Conservation (phyloP, 1,140 invertebrate genomes). For the Neodiprion fabricii region DNA sequence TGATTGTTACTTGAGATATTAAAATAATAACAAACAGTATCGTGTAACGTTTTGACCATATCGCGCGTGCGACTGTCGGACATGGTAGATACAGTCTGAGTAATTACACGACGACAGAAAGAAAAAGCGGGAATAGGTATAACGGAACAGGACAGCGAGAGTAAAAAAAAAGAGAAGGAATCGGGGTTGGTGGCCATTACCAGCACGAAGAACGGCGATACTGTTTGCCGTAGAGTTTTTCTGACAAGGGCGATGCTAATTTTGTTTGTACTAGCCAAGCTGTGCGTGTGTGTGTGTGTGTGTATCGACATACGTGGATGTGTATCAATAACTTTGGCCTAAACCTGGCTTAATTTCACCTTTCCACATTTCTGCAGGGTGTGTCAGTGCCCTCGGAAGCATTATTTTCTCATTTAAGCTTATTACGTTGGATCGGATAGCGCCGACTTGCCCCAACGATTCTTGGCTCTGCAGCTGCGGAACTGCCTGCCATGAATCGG, state of each 20-base stretch:
- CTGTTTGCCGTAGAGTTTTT: background rate
- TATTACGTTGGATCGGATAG: slow-evolving; percentile 41
- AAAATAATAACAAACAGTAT: too few relatives aligned
- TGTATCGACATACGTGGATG: background rate
- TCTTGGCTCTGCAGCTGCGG: slow-evolving; percentile 5
- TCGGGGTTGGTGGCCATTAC: background rate
- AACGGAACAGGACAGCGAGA: too few relatives aligned
- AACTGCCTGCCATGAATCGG: slow-evolving; percentile 31
- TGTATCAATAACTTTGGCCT: background rate
- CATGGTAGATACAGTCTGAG: background rate
- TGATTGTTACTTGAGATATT: too few relatives aligned
- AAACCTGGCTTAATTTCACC: background rate
- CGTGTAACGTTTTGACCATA: too few relatives aligned
- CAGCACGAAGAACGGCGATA: slow-evolving; percentile 1
- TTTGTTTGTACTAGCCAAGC: background rate
- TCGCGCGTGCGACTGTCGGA: background rate
- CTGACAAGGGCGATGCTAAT: slow-evolving; percentile 2
- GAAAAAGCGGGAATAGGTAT: too few relatives aligned
- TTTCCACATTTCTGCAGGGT: background rate
- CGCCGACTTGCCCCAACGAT: slow-evolving; percentile 28
- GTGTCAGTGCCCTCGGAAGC: slow-evolving; percentile 10
- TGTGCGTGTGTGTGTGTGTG: background rate
- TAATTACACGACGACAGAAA: too few relatives aligned
- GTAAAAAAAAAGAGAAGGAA: background rate
- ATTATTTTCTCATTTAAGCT: slow-evolving; percentile 52